phyloP scores from a whole-genome alignment of 2,113 vertebrate genomes.

The Aythya baeri region DNA sequence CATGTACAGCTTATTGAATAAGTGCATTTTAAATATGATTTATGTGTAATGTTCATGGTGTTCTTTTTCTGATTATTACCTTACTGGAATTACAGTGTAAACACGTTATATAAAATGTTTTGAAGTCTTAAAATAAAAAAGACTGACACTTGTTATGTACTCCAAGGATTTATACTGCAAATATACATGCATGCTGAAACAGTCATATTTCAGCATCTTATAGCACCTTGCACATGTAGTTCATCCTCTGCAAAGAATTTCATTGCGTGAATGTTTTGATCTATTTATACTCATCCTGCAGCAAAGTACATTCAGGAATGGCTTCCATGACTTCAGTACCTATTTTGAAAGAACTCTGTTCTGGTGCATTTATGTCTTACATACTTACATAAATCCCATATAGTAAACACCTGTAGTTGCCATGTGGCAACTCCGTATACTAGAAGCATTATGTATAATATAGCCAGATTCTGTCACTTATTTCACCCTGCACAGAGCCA shows the following conservation, averaged over 20 bases:
- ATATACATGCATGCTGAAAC: background rate
- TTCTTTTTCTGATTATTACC: conserved; percentile 31
- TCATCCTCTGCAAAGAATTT: conserved; percentile 43
- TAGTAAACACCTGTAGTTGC: background rate
- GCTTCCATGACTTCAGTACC: background rate
- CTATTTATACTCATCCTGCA: conserved; percentile 51
- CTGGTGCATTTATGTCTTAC: background rate
- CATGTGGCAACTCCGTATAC: background rate
- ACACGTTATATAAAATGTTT: conserved; percentile 61
- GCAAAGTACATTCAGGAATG: conserved; percentile 30
- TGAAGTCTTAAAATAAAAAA: conserved; percentile 39
- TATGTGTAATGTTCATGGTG: background rate
- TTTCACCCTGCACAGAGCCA: background rate
- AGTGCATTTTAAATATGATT: background rate
- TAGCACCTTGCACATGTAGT: background rate
- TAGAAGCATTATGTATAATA: background rate
- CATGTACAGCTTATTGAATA: background rate
- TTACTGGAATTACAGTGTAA: conserved; percentile 12
- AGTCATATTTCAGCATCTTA: conserved; percentile 3
- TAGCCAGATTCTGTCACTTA: background rate
- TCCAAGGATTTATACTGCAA: background rate
- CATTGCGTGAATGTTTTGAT: conserved; percentile 32
- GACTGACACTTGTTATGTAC: background rate
- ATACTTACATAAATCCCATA: background rate
- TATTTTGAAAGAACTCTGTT: conserved; percentile 38